These are phyloP conservation scores for Trichogramma pretiosum DNA, from an alignment of 1,140 invertebrate species.

Conservation along the genomic window DNA sequence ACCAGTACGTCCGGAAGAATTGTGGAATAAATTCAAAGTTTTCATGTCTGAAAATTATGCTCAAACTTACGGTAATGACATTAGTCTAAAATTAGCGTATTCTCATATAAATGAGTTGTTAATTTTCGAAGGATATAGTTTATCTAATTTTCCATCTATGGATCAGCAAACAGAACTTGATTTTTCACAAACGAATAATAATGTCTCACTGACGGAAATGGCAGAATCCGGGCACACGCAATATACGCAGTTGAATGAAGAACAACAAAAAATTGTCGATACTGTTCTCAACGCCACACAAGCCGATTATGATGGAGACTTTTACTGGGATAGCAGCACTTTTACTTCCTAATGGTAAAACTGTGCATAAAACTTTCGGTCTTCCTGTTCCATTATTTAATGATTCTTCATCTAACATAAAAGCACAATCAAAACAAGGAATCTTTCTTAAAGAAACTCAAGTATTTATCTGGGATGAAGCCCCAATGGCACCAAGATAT, in stretches of 20 bases:
- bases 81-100: slow-evolving; percentile 1
- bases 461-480: slow-evolving; percentile 26
- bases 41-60: slow-evolving; percentile 13
- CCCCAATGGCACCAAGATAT: slow-evolving; percentile 19
- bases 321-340: slow-evolving; percentile 18
- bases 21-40: slow-evolving; percentile 16
- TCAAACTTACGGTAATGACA: background rate
- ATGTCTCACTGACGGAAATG: background rate
- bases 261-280: slow-evolving; percentile 14
- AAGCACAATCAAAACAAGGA: slow-evolving; percentile 24
- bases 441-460: slow-evolving; percentile 6
- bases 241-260: slow-evolving; percentile 4
- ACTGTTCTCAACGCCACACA: background rate
- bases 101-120: slow-evolving; percentile 5
- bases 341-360: slow-evolving; percentile 19
- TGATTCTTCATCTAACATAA: slow-evolving; percentile 16
- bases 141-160: background rate
- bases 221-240: slow-evolving; percentile 1
- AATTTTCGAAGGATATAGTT: slow-evolving; percentile 3
- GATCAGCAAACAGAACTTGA: background rate
- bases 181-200: too few relatives aligned
- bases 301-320: background rate
- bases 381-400: slow-evolving; percentile 14
- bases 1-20: slow-evolving; percentile 11
- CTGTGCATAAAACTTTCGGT: slow-evolving; percentile 19